A percentile compares a stretch with the other conserved stretches of the same genome.
phyloP scores from a whole-genome alignment of 2,888 invertebrate species.

The Drosophila fungiperda region DNA sequence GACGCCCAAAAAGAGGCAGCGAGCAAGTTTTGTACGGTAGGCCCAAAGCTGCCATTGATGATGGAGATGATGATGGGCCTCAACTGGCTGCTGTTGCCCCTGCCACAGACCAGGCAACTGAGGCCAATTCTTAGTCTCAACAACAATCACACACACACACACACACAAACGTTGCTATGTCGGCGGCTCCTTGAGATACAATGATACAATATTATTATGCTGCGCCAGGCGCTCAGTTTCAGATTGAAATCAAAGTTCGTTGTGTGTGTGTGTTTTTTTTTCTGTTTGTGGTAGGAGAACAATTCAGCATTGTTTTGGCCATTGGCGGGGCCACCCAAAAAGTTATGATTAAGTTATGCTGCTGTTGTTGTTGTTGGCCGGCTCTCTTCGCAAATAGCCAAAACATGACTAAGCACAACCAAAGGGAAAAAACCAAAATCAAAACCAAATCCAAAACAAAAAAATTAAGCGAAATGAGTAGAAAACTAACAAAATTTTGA shows the following conservation, averaged over 20 bases:
- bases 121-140: conserved; percentile 31
- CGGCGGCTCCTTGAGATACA: conserved; percentile 76
- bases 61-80: conserved; percentile 75
- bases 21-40: conserved; percentile 68
- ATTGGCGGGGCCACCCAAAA: conserved; percentile 80
- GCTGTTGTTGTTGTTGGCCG: conserved; percentile 40
- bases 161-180: conserved; percentile 48
- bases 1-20: conserved; percentile 39
- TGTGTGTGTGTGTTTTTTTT: conserved; percentile 25
- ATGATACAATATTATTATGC: conserved; percentile 80
- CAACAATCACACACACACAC: conserved; percentile 47
- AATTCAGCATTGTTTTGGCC: conserved; percentile 78
- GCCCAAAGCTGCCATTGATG: conserved; percentile 76
- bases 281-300: conserved; percentile 58
- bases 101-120: conserved; percentile 7
- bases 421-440: conserved; percentile 1
- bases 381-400: conserved; percentile 63
- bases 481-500: neutral
- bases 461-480: neutral
- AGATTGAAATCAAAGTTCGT: conserved; percentile 75
- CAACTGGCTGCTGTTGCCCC: conserved; percentile 41
- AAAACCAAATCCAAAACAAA: neutral
- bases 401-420: conserved; percentile 68
- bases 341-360: conserved; percentile 82
- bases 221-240: conserved; percentile 64